A percentile compares a stretch with the other conserved stretches of the same genome.
Evolutionary conservation across 2,113 vertebrate species (phyloP).

Genomic region (Callipepla californica): DNA sequence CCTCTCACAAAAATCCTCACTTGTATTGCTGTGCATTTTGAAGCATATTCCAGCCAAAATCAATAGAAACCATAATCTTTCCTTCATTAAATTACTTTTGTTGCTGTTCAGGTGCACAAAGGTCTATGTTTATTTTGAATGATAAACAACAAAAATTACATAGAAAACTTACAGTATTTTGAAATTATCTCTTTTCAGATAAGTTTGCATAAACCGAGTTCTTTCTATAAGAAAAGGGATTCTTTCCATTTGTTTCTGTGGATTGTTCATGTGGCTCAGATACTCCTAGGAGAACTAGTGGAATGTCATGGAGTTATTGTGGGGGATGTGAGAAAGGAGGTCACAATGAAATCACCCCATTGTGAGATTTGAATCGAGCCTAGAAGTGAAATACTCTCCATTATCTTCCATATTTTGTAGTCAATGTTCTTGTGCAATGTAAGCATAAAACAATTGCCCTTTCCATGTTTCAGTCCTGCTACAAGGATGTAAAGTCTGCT

Average conservation of each 20-base stretch:
- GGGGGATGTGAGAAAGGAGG: not conserved
- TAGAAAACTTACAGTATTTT: not conserved
- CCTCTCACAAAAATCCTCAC: not conserved
- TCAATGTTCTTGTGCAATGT: not conserved
- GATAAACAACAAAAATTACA: not conserved
- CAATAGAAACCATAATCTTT: not conserved
- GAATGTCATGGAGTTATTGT: not conserved
- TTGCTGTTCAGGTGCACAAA: not conserved
- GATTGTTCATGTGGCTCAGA: not conserved
- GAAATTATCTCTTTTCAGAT: not conserved
- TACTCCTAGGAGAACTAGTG: not conserved
- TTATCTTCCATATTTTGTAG: not conserved
- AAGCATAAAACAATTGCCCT: not conserved
- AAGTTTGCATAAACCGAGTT: not conserved
- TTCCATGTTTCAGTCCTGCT: not conserved
- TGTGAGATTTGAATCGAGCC: not conserved
- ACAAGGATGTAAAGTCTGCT: not conserved
- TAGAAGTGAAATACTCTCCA: not conserved
- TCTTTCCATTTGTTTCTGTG: not conserved
- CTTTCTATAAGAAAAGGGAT: not conserved
- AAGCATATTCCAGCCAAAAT: not conserved
- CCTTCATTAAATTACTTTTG: not conserved
- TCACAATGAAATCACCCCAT: not conserved
- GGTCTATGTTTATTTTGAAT: not conserved
- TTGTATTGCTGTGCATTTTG: not conserved